Percentiles rank a stretch among this genome's conserved stretches.
phyloP scores from a whole-genome alignment of 2,113 vertebrate species.

The Heteronetta atricapilla region DNA sequence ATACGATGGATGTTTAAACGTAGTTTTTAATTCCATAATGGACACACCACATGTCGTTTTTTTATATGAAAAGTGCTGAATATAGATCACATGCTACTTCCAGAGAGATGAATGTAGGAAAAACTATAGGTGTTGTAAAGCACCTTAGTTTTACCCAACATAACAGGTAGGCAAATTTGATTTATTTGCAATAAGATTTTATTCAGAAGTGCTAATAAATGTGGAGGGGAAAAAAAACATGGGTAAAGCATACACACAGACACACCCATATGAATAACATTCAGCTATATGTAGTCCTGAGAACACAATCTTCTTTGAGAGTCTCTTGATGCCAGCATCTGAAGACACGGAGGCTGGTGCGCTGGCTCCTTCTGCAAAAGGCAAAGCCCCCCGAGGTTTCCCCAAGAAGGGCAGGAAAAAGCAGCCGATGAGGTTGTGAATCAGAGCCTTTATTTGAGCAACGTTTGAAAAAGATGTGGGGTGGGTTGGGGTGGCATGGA shows the following conservation, averaged over 20 bases:
- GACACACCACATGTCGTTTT: not conserved
- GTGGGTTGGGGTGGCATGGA: no score
- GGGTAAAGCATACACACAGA: not conserved
- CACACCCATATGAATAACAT: not conserved
- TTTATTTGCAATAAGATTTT: not conserved
- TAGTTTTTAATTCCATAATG: slow-evolving; percentile 49
- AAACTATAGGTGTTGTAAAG: not conserved
- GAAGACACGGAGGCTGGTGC: no score
- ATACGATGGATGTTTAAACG: not conserved
- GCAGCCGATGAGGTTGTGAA: no score
- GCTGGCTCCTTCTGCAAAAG: no score
- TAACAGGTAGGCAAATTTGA: not conserved
- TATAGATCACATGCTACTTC: not conserved
- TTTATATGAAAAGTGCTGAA: slow-evolving; percentile 31
- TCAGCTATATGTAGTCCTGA: not conserved
- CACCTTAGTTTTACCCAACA: not conserved
- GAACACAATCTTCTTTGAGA: no score
- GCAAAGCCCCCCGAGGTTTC: no score
- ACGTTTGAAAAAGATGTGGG: no score
- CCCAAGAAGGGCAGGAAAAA: no score
- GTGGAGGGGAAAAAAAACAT: not conserved
- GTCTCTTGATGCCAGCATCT: no score
- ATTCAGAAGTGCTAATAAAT: not conserved
- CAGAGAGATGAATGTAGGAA: not conserved
- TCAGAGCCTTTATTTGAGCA: no score